Percentiles rank a stretch among this genome's conserved stretches.
phyloP scores from a whole-genome alignment of 23 tunicate species.

The Styela plicata region DNA sequence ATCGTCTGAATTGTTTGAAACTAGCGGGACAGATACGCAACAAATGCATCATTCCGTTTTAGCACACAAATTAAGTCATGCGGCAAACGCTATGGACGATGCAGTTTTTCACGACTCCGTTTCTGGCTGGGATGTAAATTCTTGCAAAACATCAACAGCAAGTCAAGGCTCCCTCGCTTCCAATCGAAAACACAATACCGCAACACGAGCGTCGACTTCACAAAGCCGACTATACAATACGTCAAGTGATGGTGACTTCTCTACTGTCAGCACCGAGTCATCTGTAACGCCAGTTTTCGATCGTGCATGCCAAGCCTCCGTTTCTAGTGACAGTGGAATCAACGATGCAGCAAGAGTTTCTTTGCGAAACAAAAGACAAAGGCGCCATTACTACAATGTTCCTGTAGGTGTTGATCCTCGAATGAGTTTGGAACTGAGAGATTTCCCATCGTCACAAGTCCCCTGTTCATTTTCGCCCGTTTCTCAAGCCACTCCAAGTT shows the following conservation, averaged over 20 bases:
- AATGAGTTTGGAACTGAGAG: not conserved
- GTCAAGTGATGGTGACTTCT: constrained; percentile 14
- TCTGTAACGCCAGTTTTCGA: not conserved
- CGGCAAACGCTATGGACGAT: not conserved
- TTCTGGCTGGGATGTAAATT: too few relatives aligned
- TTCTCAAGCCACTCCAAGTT: constrained; percentile 13
- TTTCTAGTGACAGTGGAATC: constrained; percentile 17
- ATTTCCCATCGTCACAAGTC: not conserved
- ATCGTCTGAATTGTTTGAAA: not conserved
- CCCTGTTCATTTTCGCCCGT: not conserved
- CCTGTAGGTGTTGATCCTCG: not conserved
- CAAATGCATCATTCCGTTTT: not conserved
- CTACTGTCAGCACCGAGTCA: not conserved
- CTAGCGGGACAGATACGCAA: not conserved
- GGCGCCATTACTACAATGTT: not conserved
- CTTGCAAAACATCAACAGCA: not conserved
- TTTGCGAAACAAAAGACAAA: not conserved
- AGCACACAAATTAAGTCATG: not conserved
- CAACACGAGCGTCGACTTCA: not conserved
- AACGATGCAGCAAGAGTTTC: not conserved
- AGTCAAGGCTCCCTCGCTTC: not conserved
- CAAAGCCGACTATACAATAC: not conserved
- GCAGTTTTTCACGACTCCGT: constrained; percentile 3
- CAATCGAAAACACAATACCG: not conserved
- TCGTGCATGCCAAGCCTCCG: not conserved